These are phyloP conservation scores for Pseudeuparius sepicola DNA, from an alignment of 2,888 invertebrate genomes.

Conservation along the genomic window DNA sequence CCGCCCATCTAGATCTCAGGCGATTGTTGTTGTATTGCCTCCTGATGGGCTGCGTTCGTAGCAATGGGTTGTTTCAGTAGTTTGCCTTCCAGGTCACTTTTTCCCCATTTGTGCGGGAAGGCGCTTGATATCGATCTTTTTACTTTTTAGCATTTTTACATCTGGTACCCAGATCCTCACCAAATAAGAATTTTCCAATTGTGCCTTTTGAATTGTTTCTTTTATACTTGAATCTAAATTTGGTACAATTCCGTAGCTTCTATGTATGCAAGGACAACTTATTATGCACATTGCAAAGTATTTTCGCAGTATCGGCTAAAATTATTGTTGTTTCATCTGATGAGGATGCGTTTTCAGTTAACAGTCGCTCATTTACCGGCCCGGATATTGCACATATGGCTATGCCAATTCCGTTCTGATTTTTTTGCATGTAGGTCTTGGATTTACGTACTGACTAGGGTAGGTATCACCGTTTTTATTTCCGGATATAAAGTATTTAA, in stretches of 20 bases:
- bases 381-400: conserved; percentile 9
- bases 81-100: conserved; percentile 11
- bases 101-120: conserved; percentile 11
- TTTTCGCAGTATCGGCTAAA: too few species aligned
- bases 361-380: conserved; percentile 5
- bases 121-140: conserved; percentile 10
- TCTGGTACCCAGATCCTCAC: conserved; percentile 9
- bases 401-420: conserved; percentile 7
- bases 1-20: conserved; percentile 7
- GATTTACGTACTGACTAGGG: conserved; percentile 8
- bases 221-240: conserved; percentile 7
- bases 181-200: conserved; percentile 9
- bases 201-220: conserved; percentile 12
- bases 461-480: conserved; percentile 8
- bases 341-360: conserved; percentile 4
- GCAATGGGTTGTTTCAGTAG: conserved; percentile 8
- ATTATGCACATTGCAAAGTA: conserved; percentile 12
- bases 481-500: conserved; percentile 1
- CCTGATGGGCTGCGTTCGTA: conserved; percentile 6
- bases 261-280: conserved; percentile 10
- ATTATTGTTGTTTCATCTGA: conserved; percentile 2
- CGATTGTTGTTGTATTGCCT: conserved; percentile 11
- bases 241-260: conserved; percentile 10
- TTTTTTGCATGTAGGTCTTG: conserved; percentile 7
- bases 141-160: conserved; percentile 9